Evolutionary conservation across 2,888 invertebrate species (phyloP).

Genomic region (Drosophila bunnanda): DNA sequence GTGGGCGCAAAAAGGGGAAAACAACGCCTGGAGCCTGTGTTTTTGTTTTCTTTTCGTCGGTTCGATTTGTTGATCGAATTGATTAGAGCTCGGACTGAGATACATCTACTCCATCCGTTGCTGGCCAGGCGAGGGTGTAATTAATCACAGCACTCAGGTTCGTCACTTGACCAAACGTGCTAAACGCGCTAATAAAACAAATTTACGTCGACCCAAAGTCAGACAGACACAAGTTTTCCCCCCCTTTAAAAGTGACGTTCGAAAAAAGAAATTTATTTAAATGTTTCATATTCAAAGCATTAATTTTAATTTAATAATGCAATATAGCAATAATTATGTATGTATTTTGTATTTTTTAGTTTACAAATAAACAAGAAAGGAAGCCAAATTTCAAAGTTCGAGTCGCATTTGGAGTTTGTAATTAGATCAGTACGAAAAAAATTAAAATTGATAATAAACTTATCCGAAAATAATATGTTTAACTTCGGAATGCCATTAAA

Average conservation of each 20-base stretch:
- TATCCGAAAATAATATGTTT: too few relatives aligned
- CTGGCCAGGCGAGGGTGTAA: slow-evolving; percentile 49
- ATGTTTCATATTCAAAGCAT: rapidly evolving
- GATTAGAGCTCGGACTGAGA: slow-evolving; percentile 61
- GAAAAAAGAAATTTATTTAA: background rate
- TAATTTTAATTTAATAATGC: background rate
- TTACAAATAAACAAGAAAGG: too few relatives aligned
- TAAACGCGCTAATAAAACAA: slow-evolving; percentile 54
- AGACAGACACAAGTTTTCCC: slow-evolving; percentile 11
- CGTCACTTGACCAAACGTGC: slow-evolving; percentile 50
- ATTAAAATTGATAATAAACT: too few relatives aligned
- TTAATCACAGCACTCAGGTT: slow-evolving; percentile 54
- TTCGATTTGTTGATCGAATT: slow-evolving; percentile 69
- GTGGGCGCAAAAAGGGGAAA: slow-evolving; percentile 68
- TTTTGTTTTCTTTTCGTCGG: slow-evolving; percentile 9
- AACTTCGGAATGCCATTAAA: too few relatives aligned
- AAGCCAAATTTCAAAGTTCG: too few relatives aligned
- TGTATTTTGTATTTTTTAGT: too few relatives aligned
- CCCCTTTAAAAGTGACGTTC: background rate
- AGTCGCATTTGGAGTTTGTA: too few relatives aligned
- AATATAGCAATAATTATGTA: background rate
- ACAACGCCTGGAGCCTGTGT: slow-evolving; percentile 42
- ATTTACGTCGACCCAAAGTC: slow-evolving; percentile 35
- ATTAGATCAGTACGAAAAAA: too few relatives aligned
- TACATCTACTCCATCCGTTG: slow-evolving; percentile 30